These are phyloP conservation scores for Scaptomyza parva DNA, from an alignment of 2,888 invertebrate species.

Conservation along the genomic window DNA sequence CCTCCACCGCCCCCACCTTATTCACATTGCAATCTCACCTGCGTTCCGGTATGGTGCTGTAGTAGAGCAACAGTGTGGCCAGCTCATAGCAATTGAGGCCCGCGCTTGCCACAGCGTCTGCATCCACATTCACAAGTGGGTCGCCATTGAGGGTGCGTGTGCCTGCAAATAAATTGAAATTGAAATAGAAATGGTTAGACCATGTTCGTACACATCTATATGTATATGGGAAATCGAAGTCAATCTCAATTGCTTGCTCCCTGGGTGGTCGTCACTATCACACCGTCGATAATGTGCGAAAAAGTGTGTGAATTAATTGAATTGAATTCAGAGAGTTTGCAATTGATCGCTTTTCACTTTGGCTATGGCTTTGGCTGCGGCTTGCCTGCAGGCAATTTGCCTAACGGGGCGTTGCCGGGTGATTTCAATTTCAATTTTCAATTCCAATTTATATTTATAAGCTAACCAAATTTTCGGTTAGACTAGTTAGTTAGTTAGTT, in stretches of 20 bases:
- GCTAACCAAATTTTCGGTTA: conserved; percentile 48
- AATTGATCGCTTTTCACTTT: conserved; percentile 37
- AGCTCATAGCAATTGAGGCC: conserved; percentile 89
- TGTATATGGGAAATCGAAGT: conserved; percentile 20
- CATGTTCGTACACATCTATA: no score
- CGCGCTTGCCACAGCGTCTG: conserved; percentile 87
- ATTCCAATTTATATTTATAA: conserved; percentile 64
- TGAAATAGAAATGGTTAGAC: conserved; percentile 14
- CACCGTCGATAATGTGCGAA: conserved; percentile 68
- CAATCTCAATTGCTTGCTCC: conserved; percentile 40
- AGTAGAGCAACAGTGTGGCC: conserved; percentile 90
- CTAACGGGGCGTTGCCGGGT: conserved; percentile 62
- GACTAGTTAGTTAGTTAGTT: conserved; percentile 12
- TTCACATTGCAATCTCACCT: conserved; percentile 86
- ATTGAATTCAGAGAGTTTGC: conserved; percentile 17
- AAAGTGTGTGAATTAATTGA: conserved; percentile 72
- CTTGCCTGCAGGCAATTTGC: conserved; percentile 66
- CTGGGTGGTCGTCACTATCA: conserved; percentile 72
- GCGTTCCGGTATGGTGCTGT: conserved; percentile 87
- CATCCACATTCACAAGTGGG: conserved; percentile 89
- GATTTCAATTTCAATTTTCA: conserved; percentile 64
- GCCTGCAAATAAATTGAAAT: conserved; percentile 85
- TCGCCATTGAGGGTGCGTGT: conserved; percentile 88
- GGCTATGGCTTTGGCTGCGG: no score
- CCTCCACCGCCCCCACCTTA: not conserved